Evolutionary conservation across 1,140 invertebrate species (phyloP), one percentile per base, ranked within the genome.

Genomic region (Drosophila grimshawi): DNA sequence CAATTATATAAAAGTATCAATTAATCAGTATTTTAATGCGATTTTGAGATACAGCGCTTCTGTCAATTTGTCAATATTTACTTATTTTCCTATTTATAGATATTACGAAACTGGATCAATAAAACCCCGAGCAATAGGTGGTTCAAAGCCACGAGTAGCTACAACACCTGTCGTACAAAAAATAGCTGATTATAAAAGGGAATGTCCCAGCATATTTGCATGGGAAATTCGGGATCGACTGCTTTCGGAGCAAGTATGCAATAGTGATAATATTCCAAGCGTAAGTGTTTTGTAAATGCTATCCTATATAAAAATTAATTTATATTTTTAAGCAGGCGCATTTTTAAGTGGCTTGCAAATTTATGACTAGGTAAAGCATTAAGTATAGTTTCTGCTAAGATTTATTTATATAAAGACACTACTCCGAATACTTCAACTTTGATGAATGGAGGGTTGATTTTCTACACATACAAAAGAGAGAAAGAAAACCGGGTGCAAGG

Each of bases 41-140:
- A 19, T 19, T 19, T 19, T 19, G 19, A 19, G 19, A 19, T 19
- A 19, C 19, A 19, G 19, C 19, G 19, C 19, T 19, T 19, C 19
- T 19, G 2, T 19, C 19, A 19, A 19, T 19, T 19, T 19, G 2
- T 19, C 19, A 19, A 19, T 19, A 27, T 10, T 48, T 33, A 4
- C 10, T n/a, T 51, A 39, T 46, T 8, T 52, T 49, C 52, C 43
- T 49, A 49, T 53, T 93, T 93, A 35, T 94, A 98, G 98, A 94
- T 99, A 99, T 93, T 99, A 99, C 94, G 98, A 99, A 94, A 99
- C 98, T n/a, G 98, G 98, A 59, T 98, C 97, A 52, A 99, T 99
- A 82, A 96, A 98, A 91, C 98, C 98, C 5, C 94, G 98, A 46
- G 98, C 98, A 30, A 99, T 99, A 81, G 98, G 98, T 32, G 98